These are phyloP conservation scores for Lytechinus variegatus DNA, from an alignment of 35 echinoderm and acorn worm species.

Conservation along the genomic window DNA sequence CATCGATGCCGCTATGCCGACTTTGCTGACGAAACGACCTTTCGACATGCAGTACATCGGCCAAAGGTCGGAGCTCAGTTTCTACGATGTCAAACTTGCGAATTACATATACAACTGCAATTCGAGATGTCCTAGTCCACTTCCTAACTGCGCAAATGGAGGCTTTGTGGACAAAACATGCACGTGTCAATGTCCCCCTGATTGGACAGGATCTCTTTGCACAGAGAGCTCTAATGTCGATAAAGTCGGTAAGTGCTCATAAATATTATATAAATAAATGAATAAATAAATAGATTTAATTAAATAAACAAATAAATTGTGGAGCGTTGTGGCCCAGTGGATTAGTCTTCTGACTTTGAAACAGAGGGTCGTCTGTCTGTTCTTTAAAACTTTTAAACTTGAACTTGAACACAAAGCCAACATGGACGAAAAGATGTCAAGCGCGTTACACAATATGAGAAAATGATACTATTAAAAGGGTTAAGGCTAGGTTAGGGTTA, in stretches of 20 bases:
- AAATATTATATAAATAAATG: too few species aligned
- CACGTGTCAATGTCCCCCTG: not conserved
- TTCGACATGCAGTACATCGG: conserved; percentile 31
- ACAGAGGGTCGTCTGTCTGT: too few species aligned
- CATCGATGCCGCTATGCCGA: not conserved
- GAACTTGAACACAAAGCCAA: too few species aligned
- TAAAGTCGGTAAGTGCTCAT: not conserved
- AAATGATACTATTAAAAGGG: too few species aligned
- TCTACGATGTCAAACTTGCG: conserved; percentile 28
- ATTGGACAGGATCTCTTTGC: not conserved
- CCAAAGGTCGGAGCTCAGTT: not conserved
- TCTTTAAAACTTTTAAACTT: too few species aligned
- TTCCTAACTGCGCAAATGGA: not conserved
- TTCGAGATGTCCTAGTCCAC: not conserved
- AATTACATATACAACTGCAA: not conserved
- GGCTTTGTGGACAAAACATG: not conserved
- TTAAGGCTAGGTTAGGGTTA: too few species aligned
- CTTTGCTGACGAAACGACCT: not conserved
- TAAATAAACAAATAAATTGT: too few species aligned
- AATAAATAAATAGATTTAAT: too few species aligned
- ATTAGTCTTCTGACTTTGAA: too few species aligned
- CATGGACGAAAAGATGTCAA: too few species aligned
- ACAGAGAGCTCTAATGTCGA: not conserved
- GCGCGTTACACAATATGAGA: too few species aligned
- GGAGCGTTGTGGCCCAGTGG: too few species aligned